phyloP scores from a whole-genome alignment of 2,797 vertebrate species.

The Acanthurus lineatus region DNA sequence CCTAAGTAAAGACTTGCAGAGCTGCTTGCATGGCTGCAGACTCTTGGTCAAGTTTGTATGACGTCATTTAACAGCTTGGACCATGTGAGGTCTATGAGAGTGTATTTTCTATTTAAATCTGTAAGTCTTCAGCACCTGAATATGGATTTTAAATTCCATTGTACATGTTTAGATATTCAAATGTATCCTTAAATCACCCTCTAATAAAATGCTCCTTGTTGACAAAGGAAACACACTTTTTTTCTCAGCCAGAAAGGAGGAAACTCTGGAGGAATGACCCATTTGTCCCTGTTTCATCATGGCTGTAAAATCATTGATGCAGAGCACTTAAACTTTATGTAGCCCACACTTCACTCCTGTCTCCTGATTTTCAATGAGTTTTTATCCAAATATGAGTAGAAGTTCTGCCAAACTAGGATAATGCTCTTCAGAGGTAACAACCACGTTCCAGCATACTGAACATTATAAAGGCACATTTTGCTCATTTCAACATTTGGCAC shows the following conservation, averaged over 20 bases:
- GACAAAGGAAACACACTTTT: not conserved
- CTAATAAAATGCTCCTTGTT: not conserved
- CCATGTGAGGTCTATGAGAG: not conserved
- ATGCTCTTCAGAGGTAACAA: not conserved
- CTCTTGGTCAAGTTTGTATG: not conserved
- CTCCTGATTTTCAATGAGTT: slow-evolving; percentile 13
- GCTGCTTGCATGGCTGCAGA: not conserved
- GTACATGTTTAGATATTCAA: not conserved
- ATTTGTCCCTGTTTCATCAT: slow-evolving; percentile 30
- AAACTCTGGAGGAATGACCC: slow-evolving; percentile 27
- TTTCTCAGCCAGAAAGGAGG: not conserved
- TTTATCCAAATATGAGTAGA: not conserved
- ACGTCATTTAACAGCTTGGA: not conserved
- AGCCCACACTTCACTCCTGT: slow-evolving; percentile 7
- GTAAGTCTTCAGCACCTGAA: not conserved
- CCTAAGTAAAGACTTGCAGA: not conserved
- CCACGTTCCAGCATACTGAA: not conserved
- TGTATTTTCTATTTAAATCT: not conserved
- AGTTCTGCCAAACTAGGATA: not conserved
- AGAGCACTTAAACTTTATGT: slow-evolving; percentile 16
- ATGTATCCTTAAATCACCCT: not conserved
- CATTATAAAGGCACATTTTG: not conserved
- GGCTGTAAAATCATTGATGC: slow-evolving; percentile 20
- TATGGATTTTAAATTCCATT: not conserved
- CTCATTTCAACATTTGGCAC: not conserved